Evolutionary conservation across 1,140 invertebrate genomes (phyloP), one percentile per base, ranked within the genome.

Genomic region (Bathynomus jamesi): DNA sequence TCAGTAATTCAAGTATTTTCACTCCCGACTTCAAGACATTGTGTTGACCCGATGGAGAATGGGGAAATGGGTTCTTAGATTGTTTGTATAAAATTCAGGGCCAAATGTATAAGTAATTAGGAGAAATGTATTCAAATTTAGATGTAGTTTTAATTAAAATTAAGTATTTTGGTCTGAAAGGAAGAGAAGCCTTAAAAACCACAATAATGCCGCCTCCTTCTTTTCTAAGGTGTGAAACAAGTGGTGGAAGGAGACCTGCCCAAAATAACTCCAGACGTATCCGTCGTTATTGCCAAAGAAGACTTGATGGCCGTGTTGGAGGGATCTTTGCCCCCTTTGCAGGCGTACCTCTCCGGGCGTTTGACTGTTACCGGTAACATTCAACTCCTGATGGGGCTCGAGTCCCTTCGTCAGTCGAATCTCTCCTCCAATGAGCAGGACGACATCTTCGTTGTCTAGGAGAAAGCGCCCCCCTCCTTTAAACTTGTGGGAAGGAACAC

Each of bases 301-400:
- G 75, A 76, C 69, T 46, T 76, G 31, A 71, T 68, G 69, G 69
- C 75, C 28, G 72, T 76, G 24, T 68, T 76, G 46, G 72, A 73
- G 21, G 75, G 75, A 24, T 32, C 75, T 28, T 32, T 76, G 61
- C 71, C 75, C 24, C 75, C 75, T 28, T 67, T 76, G 17, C 75
- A 76, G 32, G 75, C 75, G 0, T 76, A 76, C 65, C 71, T 76
- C 17, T 76, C 75, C n/a, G 75, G 75, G 30, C 69, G 73, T 13
- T 68, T 76, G 30, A 73, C 71, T 13, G 75, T 76, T 17, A 71
- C 72, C 40, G 75, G 75, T 17, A 76, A 73, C 29, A 69, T 76
- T 2, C 75, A 76, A 65, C 72, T 76, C 70, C 65, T 76, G 24
- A 73, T 76, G 69, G 75, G 75, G 4, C 64, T 76, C 25, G 71